Percentiles rank a stretch among this genome's conserved stretches.
These are phyloP conservation scores for Stegodyphus dumicola DNA, from an alignment of 1,140 invertebrate genomes.

Conservation along the genomic window DNA sequence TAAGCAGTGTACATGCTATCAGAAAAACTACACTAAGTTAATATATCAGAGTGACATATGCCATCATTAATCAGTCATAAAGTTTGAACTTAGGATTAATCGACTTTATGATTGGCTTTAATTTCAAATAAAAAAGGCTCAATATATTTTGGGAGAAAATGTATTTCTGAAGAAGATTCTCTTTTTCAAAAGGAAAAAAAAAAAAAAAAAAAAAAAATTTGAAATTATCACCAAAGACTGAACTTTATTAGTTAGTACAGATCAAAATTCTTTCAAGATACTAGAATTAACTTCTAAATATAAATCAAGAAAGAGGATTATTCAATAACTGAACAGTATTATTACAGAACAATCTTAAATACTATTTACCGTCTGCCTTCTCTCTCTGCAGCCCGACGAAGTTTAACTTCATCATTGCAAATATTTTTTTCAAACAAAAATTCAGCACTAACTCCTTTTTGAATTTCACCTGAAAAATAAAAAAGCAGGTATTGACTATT, in stretches of 20 bases:
- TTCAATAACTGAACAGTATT: not conserved
- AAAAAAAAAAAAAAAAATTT: not conserved
- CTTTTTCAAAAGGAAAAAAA: not conserved
- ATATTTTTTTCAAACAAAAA: slow-evolving; percentile 69
- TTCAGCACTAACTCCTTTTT: slow-evolving; percentile 23
- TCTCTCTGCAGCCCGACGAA: slow-evolving; percentile 85
- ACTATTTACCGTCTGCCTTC: slow-evolving; percentile 78
- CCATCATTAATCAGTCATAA: no score
- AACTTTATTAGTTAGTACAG: not conserved
- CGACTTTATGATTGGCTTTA: no score
- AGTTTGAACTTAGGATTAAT: no score
- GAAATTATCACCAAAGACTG: not conserved
- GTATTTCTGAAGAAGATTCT: not conserved
- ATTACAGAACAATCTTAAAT: slow-evolving; percentile 6
- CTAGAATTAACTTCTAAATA: not conserved
- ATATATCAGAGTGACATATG: no score
- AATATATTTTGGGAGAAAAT: no score
- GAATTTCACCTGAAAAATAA: slow-evolving; percentile 41
- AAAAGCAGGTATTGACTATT: not conserved
- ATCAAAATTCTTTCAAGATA: not conserved
- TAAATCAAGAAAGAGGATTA: not conserved
- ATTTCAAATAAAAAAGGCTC: no score
- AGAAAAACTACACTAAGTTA: no score
- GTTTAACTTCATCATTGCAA: slow-evolving; percentile 77
- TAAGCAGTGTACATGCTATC: no score